phyloP scores from a whole-genome alignment of 2,113 vertebrate genomes.

The Labrus mixtus region DNA sequence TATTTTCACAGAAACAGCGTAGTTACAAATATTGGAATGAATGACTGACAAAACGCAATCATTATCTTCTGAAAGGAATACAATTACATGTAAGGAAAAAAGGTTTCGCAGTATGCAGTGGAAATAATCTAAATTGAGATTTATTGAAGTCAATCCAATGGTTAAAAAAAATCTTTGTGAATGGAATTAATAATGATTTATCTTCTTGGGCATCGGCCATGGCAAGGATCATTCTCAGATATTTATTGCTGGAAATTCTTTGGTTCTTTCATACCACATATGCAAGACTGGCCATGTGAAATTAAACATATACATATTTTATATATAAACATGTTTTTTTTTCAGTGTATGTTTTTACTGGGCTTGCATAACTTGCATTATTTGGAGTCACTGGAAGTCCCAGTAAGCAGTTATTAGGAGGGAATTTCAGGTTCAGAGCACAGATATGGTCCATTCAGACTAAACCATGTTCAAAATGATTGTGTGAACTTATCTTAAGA shows the following conservation, averaged over 20 bases:
- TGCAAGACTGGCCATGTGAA: conserved; percentile 6
- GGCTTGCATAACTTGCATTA: conserved; percentile 30
- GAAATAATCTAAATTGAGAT: not conserved
- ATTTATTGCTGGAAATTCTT: conserved; percentile 21
- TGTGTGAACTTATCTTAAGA: not conserved
- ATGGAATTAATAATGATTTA: conserved; percentile 15
- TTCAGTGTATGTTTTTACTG: not conserved
- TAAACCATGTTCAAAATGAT: conserved; percentile 5
- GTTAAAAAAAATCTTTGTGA: conserved; percentile 1
- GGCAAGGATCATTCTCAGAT: not conserved
- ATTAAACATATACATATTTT: too few species aligned
- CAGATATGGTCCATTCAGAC: conserved; percentile 14
- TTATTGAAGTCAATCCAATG: not conserved
- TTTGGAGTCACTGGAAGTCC: conserved; percentile 23
- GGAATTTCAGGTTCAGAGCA: conserved; percentile 10
- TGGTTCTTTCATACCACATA: conserved; percentile 29
- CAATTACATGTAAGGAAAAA: not conserved
- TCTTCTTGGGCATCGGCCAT: conserved; percentile 6
- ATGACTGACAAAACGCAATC: conserved; percentile 3
- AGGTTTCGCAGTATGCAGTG: not conserved
- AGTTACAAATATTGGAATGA: conserved; percentile 15
- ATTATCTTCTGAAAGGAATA: not conserved
- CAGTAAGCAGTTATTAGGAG: not conserved
- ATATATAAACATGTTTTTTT: too few species aligned
- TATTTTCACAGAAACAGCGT: not conserved